Evolutionary conservation across 1,140 invertebrate genomes (phyloP).

Genomic region (Cepaea nemoralis): DNA sequence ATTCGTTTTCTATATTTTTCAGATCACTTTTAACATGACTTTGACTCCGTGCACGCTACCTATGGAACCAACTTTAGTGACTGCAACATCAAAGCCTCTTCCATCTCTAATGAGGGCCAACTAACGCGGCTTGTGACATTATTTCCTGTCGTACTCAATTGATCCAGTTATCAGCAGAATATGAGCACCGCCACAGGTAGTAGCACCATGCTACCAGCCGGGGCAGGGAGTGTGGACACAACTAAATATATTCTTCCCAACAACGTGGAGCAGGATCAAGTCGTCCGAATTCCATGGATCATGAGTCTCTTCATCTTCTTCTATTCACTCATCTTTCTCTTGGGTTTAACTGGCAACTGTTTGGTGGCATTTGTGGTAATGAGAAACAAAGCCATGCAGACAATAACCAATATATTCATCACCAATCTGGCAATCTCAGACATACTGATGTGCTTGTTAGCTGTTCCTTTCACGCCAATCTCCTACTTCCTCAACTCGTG

Average conservation of each 20-base stretch:
- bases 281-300: conserved; percentile 56
- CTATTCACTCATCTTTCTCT: conserved; percentile 87
- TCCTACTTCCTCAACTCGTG: conserved; percentile 90
- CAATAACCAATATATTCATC: conserved; percentile 98
- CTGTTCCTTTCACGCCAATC: conserved; percentile 81
- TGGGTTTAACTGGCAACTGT: conserved; percentile 92
- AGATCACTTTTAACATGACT: no score
- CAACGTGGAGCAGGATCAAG: conserved; percentile 32
- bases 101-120: no score
- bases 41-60: no score
- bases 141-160: no score
- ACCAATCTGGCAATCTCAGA: conserved; percentile 96
- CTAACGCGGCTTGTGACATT: no score
- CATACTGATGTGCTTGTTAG: conserved; percentile 90
- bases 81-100: no score
- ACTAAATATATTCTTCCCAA: neutral
- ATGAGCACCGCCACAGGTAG: no score
- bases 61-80: no score
- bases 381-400: conserved; percentile 94
- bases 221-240: neutral
- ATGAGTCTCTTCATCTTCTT: conserved; percentile 83
- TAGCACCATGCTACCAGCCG: neutral
- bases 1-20: no score
- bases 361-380: conserved; percentile 88
- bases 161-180: no score